These are phyloP conservation scores for Heliconius hermathena DNA, from an alignment of 1,140 invertebrate species.

Conservation along the genomic window DNA sequence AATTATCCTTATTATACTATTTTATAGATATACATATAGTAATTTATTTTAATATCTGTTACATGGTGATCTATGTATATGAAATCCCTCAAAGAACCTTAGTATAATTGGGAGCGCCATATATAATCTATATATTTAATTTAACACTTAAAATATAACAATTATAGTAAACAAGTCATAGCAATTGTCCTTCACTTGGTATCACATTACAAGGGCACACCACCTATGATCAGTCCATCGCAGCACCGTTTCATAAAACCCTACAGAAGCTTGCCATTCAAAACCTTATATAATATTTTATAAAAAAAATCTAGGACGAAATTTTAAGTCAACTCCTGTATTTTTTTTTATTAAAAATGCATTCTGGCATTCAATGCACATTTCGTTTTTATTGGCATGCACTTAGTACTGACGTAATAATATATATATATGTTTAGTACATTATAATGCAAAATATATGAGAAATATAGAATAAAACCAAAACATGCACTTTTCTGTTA, in stretches of 20 bases:
- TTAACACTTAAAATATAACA: conserved; percentile 74
- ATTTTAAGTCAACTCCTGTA: conserved; percentile 51
- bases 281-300: conserved; percentile 39
- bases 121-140: conserved; percentile 74
- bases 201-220: conserved; percentile 72
- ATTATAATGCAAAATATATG: conserved; percentile 27
- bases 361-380: conserved; percentile 37
- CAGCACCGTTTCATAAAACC: conserved; percentile 52
- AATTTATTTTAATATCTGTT: background rate
- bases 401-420: conserved; percentile 18
- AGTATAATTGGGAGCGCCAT: conserved; percentile 3
- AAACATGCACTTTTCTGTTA: conserved; percentile 40
- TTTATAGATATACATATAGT: background rate
- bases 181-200: conserved; percentile 49
- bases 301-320: conserved; percentile 40
- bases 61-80: background rate
- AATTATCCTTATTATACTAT: background rate
- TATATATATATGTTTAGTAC: conserved; percentile 26
- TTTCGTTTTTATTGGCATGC: conserved; percentile 32
- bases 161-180: conserved; percentile 61
- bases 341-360: conserved; percentile 40
- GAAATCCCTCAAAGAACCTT: background rate
- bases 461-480: conserved; percentile 32
- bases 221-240: conserved; percentile 56
- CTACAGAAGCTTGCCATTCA: conserved; percentile 29